Base-by-base conservation (phyloP, 2,888 invertebrate species). In the Hypsopygia costalis region DNA sequence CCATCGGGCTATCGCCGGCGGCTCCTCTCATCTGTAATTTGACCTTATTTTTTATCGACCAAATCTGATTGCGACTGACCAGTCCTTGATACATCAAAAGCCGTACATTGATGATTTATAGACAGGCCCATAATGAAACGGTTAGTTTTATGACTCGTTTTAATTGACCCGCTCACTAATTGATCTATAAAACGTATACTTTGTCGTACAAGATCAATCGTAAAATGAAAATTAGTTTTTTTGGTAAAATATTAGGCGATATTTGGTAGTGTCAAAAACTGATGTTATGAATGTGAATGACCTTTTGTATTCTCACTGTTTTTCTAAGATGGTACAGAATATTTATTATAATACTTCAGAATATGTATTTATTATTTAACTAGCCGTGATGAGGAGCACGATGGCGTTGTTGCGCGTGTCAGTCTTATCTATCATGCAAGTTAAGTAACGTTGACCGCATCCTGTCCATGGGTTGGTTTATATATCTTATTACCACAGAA, bases 1-100 rank as follows among this genome's bases (percentile, higher is more conserved):
- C n/a, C 25, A n/a, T 8, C 25, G 3, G 6, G 1, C 3, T n/a
- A 25, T 25, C 25, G 25, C 25, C 25, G 25, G 3, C 25, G 25
- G 25, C 25, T n/a, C 25, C 36, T 41, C 31, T 43, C 35, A 40
- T 44, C 47, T 47, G 47, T 47, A 47, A 47, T 25, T 25, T 25
- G 25, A 25, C 25, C 25, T 25, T 25, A 21, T 6, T 21, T 21
- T 21, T 70, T 63, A 72, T 66, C 65, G 58, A 50, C 41, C 49
- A 58, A 60, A 74, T 72, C 72, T 67, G 67, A 74, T 73, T 69
- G 66, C 67, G 57, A 4, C 25, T 25, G 62, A 63, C 58, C 62
- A 58, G 63, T 61, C 48, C 52, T 52, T 55, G 51, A 48, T 56
- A 60, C 10, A 11, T 30, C 11, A 31, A 31, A 31, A 31, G 11